Conservation (phyloP, 2,797 vertebrate genomes). For the Poeciliopsis presidionis region DNA sequence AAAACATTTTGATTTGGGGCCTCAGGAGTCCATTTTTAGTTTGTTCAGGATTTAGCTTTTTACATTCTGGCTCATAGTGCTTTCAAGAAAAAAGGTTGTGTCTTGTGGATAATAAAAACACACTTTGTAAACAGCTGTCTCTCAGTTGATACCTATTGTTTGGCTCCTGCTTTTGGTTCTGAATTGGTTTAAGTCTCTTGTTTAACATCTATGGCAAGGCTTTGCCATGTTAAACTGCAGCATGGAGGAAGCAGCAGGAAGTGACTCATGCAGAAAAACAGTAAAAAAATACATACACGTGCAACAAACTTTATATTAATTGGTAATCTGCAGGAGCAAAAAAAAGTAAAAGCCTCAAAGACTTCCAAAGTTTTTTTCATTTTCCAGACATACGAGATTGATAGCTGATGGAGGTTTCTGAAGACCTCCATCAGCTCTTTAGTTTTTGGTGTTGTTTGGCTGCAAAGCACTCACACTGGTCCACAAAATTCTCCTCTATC, state of each 20-base stretch:
- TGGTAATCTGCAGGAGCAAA: background rate
- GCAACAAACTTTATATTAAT: background rate
- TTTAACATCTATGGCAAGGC: background rate
- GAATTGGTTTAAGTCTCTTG: background rate
- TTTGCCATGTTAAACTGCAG: background rate
- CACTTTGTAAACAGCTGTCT: background rate
- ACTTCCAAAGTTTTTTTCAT: background rate
- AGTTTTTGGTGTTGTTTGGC: slow-evolving; percentile 2
- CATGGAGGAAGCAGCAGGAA: background rate
- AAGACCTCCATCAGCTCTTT: background rate
- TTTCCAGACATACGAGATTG: background rate
- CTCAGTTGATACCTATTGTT: background rate
- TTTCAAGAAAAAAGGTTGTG: background rate
- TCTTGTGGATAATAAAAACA: background rate
- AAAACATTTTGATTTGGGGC: slow-evolving; percentile 2
- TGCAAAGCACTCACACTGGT: background rate
- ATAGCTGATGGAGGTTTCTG: background rate
- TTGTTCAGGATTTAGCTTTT: background rate
- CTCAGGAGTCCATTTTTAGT: slow-evolving; percentile 2
- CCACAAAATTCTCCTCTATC: background rate
- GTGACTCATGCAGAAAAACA: background rate
- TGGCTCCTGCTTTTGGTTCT: background rate
- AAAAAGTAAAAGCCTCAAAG: background rate
- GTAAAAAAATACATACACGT: background rate
- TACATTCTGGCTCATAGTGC: background rate